phyloP scores from a whole-genome alignment of 2,888 invertebrate genomes.

The Didymodactylos carnosus region DNA sequence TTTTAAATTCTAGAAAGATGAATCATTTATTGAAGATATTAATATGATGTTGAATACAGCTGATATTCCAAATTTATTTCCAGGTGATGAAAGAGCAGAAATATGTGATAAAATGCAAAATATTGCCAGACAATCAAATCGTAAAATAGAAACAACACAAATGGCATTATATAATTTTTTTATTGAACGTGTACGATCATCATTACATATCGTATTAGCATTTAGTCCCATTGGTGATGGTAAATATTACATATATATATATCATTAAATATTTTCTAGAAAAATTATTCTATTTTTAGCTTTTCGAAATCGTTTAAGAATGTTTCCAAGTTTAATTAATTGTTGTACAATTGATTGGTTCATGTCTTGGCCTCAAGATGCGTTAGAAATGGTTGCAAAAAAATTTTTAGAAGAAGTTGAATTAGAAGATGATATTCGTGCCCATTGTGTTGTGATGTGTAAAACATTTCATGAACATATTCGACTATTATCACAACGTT shows the following conservation, averaged over 20 bases:
- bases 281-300: too few species aligned
- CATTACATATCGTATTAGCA: conserved; percentile 33
- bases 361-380: conserved; percentile 35
- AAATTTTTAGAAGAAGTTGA: conserved; percentile 35
- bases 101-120: conserved; percentile 35
- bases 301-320: conserved; percentile 33
- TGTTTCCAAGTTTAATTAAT: conserved; percentile 36
- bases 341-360: conserved; percentile 37
- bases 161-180: conserved; percentile 35
- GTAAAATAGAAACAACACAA: conserved; percentile 32
- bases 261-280: too few species aligned
- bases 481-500: conserved; percentile 26
- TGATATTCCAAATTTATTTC: conserved; percentile 35
- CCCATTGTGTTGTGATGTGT: conserved; percentile 22
- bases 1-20: conserved; percentile 22
- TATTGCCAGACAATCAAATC: conserved; percentile 23
- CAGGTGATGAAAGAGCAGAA: conserved; percentile 35
- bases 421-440: conserved; percentile 18
- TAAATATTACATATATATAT: too few species aligned
- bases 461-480: conserved; percentile 35
- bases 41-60: conserved; percentile 36
- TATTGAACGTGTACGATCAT: conserved; percentile 32
- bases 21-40: conserved; percentile 36
- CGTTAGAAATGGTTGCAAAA: conserved; percentile 35
- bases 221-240: conserved; percentile 36